phyloP scores from a whole-genome alignment of 2,113 vertebrate genomes.

The Ramphastos sulfuratus region DNA sequence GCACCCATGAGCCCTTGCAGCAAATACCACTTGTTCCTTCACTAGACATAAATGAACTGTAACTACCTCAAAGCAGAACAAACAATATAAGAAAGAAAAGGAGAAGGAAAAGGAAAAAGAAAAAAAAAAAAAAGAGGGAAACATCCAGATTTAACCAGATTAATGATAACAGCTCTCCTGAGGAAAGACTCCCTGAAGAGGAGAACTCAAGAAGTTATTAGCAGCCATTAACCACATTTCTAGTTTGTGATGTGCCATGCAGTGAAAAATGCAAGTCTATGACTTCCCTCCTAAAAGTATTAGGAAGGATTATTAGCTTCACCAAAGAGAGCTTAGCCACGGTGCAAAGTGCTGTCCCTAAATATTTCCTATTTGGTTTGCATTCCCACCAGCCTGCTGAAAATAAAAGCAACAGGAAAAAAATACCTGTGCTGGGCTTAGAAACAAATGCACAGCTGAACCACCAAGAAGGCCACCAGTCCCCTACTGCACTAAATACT shows the following conservation, averaged over 20 bases:
- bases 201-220: not conserved
- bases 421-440: not conserved
- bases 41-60: not conserved
- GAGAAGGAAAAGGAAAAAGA: not conserved
- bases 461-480: not conserved
- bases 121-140: slow-evolving; percentile 35
- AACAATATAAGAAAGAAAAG: slow-evolving; percentile 22
- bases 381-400: not conserved
- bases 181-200: slow-evolving; percentile 38
- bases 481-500: not conserved
- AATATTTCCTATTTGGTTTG: not conserved
- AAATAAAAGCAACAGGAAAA: not conserved
- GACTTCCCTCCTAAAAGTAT: not conserved
- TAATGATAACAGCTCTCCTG: not conserved
- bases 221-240: slow-evolving; percentile 11
- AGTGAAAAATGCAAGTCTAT: not conserved
- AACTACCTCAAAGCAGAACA: slow-evolving; percentile 46
- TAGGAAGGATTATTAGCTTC: not conserved
- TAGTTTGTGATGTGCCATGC: not conserved
- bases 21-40: slow-evolving; percentile 20
- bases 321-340: not conserved
- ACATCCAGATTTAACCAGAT: slow-evolving; percentile 59
- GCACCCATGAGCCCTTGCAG: slow-evolving; percentile 10
- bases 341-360: not conserved
- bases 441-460: not conserved